Percentiles rank a stretch among this genome's conserved stretches.
Evolutionary conservation across 2,888 invertebrate genomes (phyloP).

Genomic region (Hoplodrina blanda): DNA sequence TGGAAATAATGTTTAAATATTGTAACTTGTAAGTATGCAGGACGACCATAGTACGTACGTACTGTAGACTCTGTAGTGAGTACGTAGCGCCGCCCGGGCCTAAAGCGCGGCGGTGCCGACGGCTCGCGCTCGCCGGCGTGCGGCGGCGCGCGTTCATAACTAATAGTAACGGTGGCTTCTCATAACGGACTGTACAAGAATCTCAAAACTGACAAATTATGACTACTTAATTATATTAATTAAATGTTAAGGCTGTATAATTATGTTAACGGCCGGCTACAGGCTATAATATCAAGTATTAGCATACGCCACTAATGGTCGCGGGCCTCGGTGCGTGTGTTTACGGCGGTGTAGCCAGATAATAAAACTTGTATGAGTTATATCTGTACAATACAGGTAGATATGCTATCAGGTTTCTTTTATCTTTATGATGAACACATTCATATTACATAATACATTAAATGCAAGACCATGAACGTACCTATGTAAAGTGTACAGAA

Average conservation of each 20-base stretch:
- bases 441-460: not conserved
- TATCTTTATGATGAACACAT: conserved; percentile 32
- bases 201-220: conserved; percentile 44
- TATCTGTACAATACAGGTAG: conserved; percentile 10
- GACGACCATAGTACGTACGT: too few species aligned
- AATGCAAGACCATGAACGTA: not conserved
- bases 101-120: too few species aligned
- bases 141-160: not conserved
- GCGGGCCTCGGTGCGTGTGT: conserved; percentile 54
- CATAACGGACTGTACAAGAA: conserved; percentile 18
- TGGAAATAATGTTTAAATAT: too few species aligned
- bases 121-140: not conserved
- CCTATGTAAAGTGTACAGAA: not conserved
- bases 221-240: conserved; percentile 26
- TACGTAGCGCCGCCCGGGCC: too few species aligned
- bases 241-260: conserved; percentile 42
- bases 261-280: conserved; percentile 52
- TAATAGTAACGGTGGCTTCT: not conserved
- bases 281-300: conserved; percentile 52
- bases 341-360: conserved; percentile 55
- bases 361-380: conserved; percentile 36
- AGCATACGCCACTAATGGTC: conserved; percentile 61
- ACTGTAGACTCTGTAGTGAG: too few species aligned
- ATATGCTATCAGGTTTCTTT: conserved; percentile 8
- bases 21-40: too few species aligned